A percentile compares a stretch with the other conserved stretches of the same genome.
These are phyloP conservation scores for Nycticryphes semicollaris DNA, from an alignment of 2,113 vertebrate genomes.

Conservation along the genomic window DNA sequence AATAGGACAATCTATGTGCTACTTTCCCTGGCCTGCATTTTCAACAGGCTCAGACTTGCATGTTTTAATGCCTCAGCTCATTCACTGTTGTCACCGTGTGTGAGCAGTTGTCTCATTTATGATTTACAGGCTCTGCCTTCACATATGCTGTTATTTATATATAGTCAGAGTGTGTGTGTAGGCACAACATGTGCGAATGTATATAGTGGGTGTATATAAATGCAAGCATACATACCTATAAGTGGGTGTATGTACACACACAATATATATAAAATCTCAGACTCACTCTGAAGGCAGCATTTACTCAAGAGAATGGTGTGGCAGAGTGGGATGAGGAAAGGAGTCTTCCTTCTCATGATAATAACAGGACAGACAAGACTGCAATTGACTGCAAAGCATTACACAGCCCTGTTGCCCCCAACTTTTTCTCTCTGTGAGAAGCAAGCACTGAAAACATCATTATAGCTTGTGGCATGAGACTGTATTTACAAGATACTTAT, in stretches of 20 bases:
- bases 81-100: background rate
- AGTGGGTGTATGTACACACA: accelerated
- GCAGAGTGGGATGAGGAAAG: background rate
- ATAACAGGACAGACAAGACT: accelerated
- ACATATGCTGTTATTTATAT: background rate
- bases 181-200: accelerated
- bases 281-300: background rate
- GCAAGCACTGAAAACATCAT: background rate
- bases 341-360: background rate
- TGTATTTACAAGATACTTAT: background rate
- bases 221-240: accelerated
- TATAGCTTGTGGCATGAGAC: background rate
- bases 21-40: background rate
- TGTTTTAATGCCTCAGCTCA: background rate
- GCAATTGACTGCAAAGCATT: accelerated
- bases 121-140: background rate
- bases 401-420: background rate
- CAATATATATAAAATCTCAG: background rate
- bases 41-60: background rate
- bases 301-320: background rate
- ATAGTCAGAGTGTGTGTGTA: accelerated
- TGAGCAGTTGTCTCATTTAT: background rate
- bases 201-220: background rate
- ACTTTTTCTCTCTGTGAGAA: background rate
- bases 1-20: background rate